These are phyloP conservation scores for Malaclemys terrapin DNA, from an alignment of 2,113 vertebrate species.

Conservation along the genomic window DNA sequence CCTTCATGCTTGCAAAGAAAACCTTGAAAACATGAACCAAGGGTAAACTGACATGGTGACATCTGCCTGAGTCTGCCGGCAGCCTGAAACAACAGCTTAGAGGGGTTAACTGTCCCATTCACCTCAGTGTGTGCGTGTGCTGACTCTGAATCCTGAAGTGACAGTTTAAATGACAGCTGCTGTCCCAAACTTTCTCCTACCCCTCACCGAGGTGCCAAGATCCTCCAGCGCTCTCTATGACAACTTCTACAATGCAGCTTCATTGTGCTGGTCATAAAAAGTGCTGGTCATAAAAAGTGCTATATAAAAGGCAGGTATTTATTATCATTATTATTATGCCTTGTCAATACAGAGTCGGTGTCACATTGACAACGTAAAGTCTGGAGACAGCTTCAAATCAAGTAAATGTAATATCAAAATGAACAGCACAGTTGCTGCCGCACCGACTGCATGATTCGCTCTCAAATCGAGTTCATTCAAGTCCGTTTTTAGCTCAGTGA, in stretches of 20 bases:
- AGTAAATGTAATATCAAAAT: too few species aligned
- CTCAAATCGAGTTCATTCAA: background rate
- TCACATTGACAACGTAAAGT: background rate
- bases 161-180: background rate
- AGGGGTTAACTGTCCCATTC: background rate
- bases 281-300: background rate
- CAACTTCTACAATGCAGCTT: background rate
- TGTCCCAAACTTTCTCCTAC: background rate
- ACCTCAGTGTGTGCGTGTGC: too few species aligned
- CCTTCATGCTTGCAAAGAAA: background rate
- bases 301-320: background rate
- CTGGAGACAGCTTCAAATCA: background rate
- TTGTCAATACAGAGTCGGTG: background rate
- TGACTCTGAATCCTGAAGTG: background rate
- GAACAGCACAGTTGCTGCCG: background rate
- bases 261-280: background rate
- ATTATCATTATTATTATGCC: too few species aligned
- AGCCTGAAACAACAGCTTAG: background rate
- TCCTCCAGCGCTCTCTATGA: background rate
- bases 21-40: background rate
- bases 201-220: too few species aligned
- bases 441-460: background rate
- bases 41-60: background rate
- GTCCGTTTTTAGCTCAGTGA: background rate
- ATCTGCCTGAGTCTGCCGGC: background rate